phyloP scores from a whole-genome alignment of 1,140 invertebrate species.

The Eriosoma lanigerum region DNA sequence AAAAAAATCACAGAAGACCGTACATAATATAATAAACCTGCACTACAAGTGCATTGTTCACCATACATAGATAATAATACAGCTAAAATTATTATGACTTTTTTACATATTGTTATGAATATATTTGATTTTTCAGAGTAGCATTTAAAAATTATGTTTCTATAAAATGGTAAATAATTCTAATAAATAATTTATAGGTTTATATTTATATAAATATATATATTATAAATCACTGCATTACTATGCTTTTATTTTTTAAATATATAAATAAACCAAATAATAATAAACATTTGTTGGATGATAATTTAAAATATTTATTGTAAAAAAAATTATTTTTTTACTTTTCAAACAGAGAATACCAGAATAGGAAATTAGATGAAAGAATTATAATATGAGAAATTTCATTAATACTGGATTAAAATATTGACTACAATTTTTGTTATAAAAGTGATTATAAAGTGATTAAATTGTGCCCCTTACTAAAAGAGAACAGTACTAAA shows the following conservation, averaged over 20 bases:
- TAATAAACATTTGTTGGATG: not conserved
- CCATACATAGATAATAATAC: slow-evolving; percentile 13
- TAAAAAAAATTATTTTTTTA: not conserved
- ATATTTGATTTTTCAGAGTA: slow-evolving; percentile 23
- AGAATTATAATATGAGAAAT: slow-evolving; percentile 9
- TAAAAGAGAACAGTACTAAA: not conserved
- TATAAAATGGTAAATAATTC: slow-evolving; percentile 8
- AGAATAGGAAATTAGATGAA: not conserved
- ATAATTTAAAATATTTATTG: not conserved
- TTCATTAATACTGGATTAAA: slow-evolving; percentile 35
- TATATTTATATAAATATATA: not conserved
- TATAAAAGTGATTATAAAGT: not conserved
- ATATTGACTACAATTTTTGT: not conserved
- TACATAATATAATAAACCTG: slow-evolving; percentile 34
- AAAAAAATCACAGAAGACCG: slow-evolving; percentile 49
- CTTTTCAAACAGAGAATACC: not conserved
- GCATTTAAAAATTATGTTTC: not conserved
- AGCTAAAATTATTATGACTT: slow-evolving; percentile 43
- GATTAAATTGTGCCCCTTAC: not conserved
- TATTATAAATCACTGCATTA: not conserved
- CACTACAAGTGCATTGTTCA: not conserved
- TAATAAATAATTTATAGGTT: not conserved
- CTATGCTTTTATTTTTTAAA: not conserved
- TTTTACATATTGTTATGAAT: slow-evolving; percentile 35
- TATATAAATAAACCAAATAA: slow-evolving; percentile 38